phyloP scores from a whole-genome alignment of 2,888 invertebrate species.

The Polyploca ridens region DNA sequence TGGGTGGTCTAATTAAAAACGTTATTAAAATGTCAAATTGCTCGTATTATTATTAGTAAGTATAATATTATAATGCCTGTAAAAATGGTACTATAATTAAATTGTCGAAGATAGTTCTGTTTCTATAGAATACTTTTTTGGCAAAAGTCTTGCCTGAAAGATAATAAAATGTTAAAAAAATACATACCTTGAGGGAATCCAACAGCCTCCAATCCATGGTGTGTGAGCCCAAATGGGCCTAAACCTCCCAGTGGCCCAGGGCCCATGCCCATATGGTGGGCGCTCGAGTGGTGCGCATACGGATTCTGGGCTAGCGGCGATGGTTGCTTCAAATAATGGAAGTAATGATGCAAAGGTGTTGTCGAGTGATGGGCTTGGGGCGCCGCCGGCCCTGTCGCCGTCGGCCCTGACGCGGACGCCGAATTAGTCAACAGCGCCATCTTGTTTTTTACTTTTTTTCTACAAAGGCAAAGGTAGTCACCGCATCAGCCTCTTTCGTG shows the following conservation, averaged over 20 bases:
- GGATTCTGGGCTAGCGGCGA: constrained; percentile 79
- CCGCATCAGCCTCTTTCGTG: constrained; percentile 66
- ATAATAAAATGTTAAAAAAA: neutral
- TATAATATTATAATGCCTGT: neutral
- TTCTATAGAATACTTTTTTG: too few relatives aligned
- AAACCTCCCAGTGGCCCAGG: constrained; percentile 78
- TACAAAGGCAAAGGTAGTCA: constrained; percentile 58
- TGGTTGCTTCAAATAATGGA: constrained; percentile 84
- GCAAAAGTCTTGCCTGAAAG: neutral
- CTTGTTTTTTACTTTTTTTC: constrained; percentile 30
- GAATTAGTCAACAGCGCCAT: constrained; percentile 81
- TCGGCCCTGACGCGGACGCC: constrained; percentile 66
- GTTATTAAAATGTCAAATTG: constrained; percentile 1
- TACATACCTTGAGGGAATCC: constrained; percentile 78
- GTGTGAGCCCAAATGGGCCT: constrained; percentile 79
- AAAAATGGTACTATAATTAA: too few relatives aligned
- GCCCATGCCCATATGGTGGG: constrained; percentile 84
- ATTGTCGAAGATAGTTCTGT: neutral
- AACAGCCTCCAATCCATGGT: constrained; percentile 79
- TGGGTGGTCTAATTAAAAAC: neutral
- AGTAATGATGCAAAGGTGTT: constrained; percentile 83
- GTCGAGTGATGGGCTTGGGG: constrained; percentile 79
- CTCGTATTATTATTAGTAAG: neutral
- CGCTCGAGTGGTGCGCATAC: constrained; percentile 75
- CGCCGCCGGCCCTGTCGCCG: constrained; percentile 66